Evolutionary conservation across 1,140 invertebrate species (phyloP).

Genomic region (Odontomachus brunneus): DNA sequence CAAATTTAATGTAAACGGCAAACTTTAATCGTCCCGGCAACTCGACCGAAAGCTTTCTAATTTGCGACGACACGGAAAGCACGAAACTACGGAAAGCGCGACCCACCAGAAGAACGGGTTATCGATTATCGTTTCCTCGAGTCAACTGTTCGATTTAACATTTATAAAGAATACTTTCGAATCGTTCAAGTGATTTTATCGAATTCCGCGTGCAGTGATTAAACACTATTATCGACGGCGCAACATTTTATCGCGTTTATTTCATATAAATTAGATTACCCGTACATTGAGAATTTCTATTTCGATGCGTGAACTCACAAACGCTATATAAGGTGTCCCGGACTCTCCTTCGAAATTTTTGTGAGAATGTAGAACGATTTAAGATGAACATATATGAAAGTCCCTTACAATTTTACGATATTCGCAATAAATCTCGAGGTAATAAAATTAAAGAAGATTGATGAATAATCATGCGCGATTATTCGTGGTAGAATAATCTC

Average conservation of each 20-base stretch:
- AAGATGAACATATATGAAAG: too few relatives aligned
- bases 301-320: too few relatives aligned
- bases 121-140: constrained; percentile 18
- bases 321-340: too few relatives aligned
- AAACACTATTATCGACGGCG: neutral
- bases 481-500: too few relatives aligned
- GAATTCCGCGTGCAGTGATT: neutral
- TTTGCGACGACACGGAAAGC: constrained; percentile 27
- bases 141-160: constrained; percentile 1
- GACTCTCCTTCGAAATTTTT: too few relatives aligned
- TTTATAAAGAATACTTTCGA: constrained; percentile 4
- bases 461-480: too few relatives aligned
- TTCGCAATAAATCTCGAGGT: too few relatives aligned
- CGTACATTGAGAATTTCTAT: too few relatives aligned
- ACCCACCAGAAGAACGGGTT: constrained; percentile 9
- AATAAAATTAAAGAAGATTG: too few relatives aligned
- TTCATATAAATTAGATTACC: neutral
- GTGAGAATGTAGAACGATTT: too few relatives aligned
- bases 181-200: neutral
- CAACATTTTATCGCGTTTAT: neutral
- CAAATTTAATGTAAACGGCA: constrained; percentile 32
- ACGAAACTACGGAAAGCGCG: constrained; percentile 1
- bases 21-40: constrained; percentile 46
- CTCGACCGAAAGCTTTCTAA: constrained; percentile 38
- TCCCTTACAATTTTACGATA: too few relatives aligned